These are phyloP conservation scores for Hecatera dysodea DNA, from an alignment of 2,888 invertebrate genomes.

Conservation along the genomic window DNA sequence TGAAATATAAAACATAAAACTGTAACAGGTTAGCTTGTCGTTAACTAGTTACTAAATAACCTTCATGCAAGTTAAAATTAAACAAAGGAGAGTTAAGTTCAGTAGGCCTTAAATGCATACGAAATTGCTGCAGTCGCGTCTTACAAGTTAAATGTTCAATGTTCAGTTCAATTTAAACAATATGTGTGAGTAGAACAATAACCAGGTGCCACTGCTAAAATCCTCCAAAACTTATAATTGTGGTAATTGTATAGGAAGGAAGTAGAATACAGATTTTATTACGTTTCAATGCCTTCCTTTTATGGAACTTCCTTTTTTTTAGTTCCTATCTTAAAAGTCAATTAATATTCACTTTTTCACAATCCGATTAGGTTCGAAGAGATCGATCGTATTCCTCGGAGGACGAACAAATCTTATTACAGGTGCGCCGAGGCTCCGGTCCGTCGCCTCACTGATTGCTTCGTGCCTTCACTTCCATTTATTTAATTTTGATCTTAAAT, in stretches of 20 bases:
- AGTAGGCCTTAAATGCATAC: constrained; percentile 35
- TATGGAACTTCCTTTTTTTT: constrained; percentile 28
- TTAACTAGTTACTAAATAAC: constrained; percentile 46
- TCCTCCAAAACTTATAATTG: constrained; percentile 42
- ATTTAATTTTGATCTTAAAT: constrained; percentile 60
- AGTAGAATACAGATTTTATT: constrained; percentile 34
- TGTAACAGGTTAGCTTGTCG: constrained; percentile 40
- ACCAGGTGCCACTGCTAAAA: constrained; percentile 19
- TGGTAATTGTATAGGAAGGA: constrained; percentile 51
- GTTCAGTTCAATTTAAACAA: too few relatives aligned
- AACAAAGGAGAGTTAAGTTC: constrained; percentile 46
- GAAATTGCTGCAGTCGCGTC: constrained; percentile 34
- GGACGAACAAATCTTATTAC: constrained; percentile 80
- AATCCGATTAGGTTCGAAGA: constrained; percentile 76
- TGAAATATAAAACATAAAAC: constrained; percentile 37
- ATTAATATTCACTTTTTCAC: constrained; percentile 71
- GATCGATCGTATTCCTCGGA: constrained; percentile 69
- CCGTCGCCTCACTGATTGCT: constrained; percentile 67
- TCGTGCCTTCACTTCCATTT: constrained; percentile 63
- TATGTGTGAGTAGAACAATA: constrained; percentile 25
- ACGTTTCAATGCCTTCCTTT: constrained; percentile 46
- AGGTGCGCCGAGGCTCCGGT: constrained; percentile 56
- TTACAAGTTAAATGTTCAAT: constrained; percentile 27
- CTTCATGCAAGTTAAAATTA: constrained; percentile 56
- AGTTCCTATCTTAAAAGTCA: constrained; percentile 53